Conservation (phyloP, 2,888 invertebrate species). For the Blastobasis lacticolella region DNA sequence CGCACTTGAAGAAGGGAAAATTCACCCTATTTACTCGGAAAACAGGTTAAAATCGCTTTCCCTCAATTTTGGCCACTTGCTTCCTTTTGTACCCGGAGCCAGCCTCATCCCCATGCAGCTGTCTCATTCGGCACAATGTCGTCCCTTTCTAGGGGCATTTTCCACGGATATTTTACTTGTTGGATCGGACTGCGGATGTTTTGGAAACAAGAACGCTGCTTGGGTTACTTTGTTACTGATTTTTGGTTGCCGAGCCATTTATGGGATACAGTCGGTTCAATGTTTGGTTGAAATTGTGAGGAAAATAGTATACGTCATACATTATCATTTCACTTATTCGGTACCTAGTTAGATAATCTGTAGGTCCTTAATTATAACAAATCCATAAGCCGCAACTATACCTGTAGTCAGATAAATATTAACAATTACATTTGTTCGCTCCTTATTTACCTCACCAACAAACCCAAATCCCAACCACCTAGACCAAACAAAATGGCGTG, state of each 20-base stretch:
- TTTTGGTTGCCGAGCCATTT: not conserved
- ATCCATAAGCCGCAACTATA: not conserved
- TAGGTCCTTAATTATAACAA: too few relatives aligned
- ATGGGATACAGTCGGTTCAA: not conserved
- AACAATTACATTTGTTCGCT: too few relatives aligned
- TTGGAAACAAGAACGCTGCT: conserved; percentile 9
- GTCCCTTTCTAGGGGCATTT: conserved; percentile 63
- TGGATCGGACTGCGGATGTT: conserved; percentile 10
- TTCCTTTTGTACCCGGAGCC: conserved; percentile 22
- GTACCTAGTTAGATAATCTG: too few relatives aligned
- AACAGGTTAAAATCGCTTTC: conserved; percentile 11
- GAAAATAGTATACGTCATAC: not conserved
- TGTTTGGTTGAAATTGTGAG: not conserved
- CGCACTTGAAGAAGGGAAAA: conserved; percentile 9
- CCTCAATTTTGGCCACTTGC: conserved; percentile 16
- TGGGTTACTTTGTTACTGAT: not conserved
- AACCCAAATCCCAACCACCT: too few relatives aligned
- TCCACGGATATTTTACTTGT: conserved; percentile 40
- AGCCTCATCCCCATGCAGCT: conserved; percentile 60
- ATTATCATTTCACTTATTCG: too few relatives aligned
- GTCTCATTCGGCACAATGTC: conserved; percentile 65
- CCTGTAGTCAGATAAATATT: conserved; percentile 14
- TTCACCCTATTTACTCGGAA: conserved; percentile 8
- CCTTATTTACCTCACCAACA: too few relatives aligned
- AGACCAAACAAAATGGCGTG: conserved; percentile 13